Conservation (phyloP, 2,797 vertebrate genomes). For the Cheracebus regulus region DNA sequence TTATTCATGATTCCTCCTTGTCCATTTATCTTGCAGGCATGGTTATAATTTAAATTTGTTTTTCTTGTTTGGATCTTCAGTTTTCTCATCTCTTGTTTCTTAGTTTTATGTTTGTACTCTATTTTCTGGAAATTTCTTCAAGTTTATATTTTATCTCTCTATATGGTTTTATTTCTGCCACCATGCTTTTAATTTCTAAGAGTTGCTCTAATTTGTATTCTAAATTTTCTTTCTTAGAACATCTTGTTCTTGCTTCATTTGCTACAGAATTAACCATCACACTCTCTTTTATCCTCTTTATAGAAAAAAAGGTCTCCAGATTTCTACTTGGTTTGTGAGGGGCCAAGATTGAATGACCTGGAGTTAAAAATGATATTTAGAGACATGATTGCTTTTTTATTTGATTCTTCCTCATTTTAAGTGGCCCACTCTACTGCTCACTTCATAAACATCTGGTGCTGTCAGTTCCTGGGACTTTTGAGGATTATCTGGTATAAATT, state of each 20-base stretch:
- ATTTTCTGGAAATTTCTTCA: background rate
- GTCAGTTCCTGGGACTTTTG: background rate
- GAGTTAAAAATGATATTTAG: background rate
- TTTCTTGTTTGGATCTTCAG: background rate
- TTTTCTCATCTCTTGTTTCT: background rate
- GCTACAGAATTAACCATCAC: background rate
- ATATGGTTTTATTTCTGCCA: background rate
- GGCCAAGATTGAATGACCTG: background rate
- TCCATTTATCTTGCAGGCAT: background rate
- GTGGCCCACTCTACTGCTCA: background rate
- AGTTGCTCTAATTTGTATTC: background rate
- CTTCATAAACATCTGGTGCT: background rate
- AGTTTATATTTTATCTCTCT: background rate
- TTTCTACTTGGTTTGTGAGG: background rate
- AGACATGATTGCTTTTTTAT: background rate
- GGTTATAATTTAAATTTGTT: background rate
- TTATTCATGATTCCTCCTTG: background rate
- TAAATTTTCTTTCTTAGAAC: constrained; percentile 1
- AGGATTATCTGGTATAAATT: background rate
- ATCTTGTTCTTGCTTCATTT: background rate
- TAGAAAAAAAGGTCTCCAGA: background rate
- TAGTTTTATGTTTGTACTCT: background rate
- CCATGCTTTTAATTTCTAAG: background rate
- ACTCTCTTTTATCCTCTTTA: background rate
- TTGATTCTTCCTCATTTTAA: background rate